Conservation (phyloP, 2,888 invertebrate genomes). For the Eugnorisma glareosa region DNA sequence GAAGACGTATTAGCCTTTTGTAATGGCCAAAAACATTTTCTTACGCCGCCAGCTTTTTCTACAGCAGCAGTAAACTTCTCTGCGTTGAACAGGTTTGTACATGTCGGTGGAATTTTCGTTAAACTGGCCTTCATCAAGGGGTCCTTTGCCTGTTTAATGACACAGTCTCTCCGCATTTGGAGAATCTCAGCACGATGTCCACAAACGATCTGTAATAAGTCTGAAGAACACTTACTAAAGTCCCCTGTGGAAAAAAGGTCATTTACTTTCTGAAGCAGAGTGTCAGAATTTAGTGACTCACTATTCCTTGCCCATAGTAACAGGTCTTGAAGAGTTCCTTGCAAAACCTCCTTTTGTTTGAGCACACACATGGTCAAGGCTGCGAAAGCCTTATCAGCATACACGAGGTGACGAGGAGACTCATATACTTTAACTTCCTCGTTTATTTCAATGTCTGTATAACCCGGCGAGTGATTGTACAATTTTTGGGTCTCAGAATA, state of each 20-base stretch:
- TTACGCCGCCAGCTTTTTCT: background rate
- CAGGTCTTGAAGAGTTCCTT: background rate
- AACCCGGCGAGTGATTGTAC: background rate
- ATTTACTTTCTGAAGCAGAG: background rate
- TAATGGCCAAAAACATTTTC: conserved; percentile 1
- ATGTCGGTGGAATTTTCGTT: background rate
- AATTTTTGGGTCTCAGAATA: conserved; percentile 1
- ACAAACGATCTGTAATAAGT: background rate
- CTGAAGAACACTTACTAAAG: background rate
- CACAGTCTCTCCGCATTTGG: background rate
- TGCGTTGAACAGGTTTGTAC: background rate
- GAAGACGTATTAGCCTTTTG: background rate
- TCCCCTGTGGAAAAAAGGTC: too few species aligned
- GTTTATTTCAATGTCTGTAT: background rate
- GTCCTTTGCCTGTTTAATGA: background rate
- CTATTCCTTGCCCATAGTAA: background rate
- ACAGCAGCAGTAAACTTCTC: background rate
- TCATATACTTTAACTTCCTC: background rate
- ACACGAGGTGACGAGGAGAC: background rate
- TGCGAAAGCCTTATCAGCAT: conserved; percentile 1
- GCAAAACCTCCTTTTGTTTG: background rate
- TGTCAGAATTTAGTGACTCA: background rate
- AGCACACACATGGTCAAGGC: background rate
- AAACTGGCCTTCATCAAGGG: conserved; percentile 7
- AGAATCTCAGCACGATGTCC: background rate